Conservation (phyloP, 2,888 invertebrate genomes). For the Odontomyia ornata region DNA sequence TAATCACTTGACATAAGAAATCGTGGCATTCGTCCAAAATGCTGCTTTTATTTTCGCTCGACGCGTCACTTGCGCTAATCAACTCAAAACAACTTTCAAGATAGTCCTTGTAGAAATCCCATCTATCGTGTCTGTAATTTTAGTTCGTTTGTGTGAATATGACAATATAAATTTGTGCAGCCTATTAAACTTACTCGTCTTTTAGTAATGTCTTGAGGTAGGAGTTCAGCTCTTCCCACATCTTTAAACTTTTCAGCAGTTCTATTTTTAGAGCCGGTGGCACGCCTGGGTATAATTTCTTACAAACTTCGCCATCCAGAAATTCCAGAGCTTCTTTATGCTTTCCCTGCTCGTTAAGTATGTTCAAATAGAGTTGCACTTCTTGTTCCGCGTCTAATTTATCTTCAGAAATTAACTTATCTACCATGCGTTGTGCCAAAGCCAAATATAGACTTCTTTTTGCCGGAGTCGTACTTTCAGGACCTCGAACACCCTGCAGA, state of each 20-base stretch:
- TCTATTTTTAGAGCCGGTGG: constrained; percentile 76
- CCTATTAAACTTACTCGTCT: constrained; percentile 69
- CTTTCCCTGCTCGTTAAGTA: constrained; percentile 82
- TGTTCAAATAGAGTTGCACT: constrained; percentile 88
- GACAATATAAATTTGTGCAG: no score
- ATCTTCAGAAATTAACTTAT: constrained; percentile 85
- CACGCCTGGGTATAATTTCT: constrained; percentile 74
- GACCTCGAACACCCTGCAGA: constrained; percentile 64
- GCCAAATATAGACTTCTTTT: constrained; percentile 79
- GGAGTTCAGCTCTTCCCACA: constrained; percentile 78
- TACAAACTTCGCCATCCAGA: constrained; percentile 79
- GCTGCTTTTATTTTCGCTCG: constrained; percentile 47
- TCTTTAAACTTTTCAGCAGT: constrained; percentile 75
- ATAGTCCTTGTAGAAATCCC: constrained; percentile 79
- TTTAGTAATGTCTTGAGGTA: constrained; percentile 78
- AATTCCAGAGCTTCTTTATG: constrained; percentile 82
- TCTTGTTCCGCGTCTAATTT: constrained; percentile 95
- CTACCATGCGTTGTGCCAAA: constrained; percentile 93
- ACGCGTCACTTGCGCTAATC: constrained; percentile 53
- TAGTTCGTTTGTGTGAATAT: background rate
- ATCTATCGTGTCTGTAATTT: constrained; percentile 70
- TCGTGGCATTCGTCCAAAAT: constrained; percentile 58
- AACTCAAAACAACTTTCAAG: constrained; percentile 76
- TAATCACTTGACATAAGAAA: constrained; percentile 58
- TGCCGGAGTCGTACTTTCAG: constrained; percentile 65